These are phyloP conservation scores for Drosophila multiciliata DNA, from an alignment of 2,888 invertebrate species.

Conservation along the genomic window DNA sequence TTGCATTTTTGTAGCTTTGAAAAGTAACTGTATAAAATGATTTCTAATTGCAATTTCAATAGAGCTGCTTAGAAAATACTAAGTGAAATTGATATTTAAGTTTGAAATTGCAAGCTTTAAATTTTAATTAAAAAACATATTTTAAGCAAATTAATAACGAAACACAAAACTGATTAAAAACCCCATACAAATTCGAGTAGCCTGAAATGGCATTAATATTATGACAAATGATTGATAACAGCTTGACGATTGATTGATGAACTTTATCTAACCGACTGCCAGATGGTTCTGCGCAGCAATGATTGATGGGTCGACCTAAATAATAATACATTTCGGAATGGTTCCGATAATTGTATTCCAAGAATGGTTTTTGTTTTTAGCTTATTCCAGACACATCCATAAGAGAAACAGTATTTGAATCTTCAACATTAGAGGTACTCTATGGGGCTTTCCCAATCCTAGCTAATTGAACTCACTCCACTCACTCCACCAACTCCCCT, in stretches of 20 bases:
- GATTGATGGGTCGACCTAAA: slow-evolving; percentile 27
- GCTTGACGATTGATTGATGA: slow-evolving; percentile 51
- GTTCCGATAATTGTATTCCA: slow-evolving; percentile 3
- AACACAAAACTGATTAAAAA: neutral
- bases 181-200: neutral
- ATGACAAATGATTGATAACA: slow-evolving; percentile 43
- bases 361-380: neutral
- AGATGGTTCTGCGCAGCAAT: slow-evolving; percentile 20
- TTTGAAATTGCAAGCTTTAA: neutral
- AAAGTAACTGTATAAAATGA: neutral
- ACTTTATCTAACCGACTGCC: slow-evolving; percentile 23
- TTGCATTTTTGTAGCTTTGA: neutral
- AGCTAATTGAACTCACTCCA: slow-evolving; percentile 35
- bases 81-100: too few relatives aligned
- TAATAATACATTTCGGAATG: slow-evolving; percentile 5
- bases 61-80: neutral
- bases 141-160: neutral
- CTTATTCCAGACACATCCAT: neutral
- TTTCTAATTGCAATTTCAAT: neutral
- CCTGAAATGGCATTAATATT: neutral
- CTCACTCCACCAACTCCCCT: slow-evolving; percentile 5
- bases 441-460: slow-evolving; percentile 5
- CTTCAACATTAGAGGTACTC: slow-evolving; percentile 1
- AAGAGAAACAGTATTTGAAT: neutral
- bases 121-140: neutral